Evolutionary conservation across 1,140 invertebrate species (phyloP).

Genomic region (Saxidomus purpurata): DNA sequence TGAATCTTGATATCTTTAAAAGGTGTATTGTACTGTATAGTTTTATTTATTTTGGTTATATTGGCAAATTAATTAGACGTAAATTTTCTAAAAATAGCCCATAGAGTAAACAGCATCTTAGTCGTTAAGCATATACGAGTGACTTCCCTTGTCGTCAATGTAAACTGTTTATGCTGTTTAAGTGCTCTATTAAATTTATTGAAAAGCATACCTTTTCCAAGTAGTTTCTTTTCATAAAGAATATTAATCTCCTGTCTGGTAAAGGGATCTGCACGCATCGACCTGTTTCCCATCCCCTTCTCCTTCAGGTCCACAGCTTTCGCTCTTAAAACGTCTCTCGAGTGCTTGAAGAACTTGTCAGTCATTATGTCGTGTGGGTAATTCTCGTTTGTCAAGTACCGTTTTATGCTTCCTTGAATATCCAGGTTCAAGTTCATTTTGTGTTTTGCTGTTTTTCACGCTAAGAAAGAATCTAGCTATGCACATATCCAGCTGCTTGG

Average conservation of each 20-base stretch:
- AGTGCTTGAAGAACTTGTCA: background rate
- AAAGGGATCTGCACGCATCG: constrained; percentile 4
- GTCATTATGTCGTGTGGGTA: background rate
- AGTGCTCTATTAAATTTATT: no score
- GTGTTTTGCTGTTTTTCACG: background rate
- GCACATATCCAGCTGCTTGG: background rate
- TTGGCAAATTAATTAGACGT: no score
- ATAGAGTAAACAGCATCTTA: no score
- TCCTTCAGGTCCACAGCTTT: constrained; percentile 24
- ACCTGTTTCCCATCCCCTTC: constrained; percentile 12
- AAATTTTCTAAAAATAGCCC: no score
- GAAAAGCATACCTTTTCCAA: background rate
- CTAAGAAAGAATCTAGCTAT: background rate
- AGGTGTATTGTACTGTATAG: no score
- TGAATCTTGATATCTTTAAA: no score
- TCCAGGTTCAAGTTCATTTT: background rate
- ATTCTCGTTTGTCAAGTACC: background rate
- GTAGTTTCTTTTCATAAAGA: background rate
- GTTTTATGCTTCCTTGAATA: background rate
- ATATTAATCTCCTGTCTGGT: background rate
- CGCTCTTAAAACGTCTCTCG: background rate
- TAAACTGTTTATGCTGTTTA: no score
- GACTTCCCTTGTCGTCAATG: no score
- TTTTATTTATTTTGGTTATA: no score
- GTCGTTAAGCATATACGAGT: no score